Base-by-base conservation (phyloP, 53 echinoderm and acorn worm genomes). In the Arbacia lixula region DNA sequence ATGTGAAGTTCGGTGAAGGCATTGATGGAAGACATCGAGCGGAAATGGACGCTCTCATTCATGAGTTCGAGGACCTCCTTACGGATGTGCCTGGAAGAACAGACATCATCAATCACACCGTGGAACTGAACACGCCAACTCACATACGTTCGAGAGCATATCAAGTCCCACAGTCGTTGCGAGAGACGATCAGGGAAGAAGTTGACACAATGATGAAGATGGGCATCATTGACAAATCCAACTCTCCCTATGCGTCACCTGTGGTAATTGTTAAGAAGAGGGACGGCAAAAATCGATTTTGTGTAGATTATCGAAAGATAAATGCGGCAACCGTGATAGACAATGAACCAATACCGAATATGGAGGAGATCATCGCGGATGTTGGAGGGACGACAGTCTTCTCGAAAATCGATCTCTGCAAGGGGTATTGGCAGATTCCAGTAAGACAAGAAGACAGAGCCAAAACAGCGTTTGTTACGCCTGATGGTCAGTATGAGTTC, bases 221-320 rank as follows among this genome's bases (percentile, higher is more conserved):
- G 34, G 65, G 66, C 0, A 20, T 86, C 12, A 86, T 86, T 34
- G 77, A 86, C 12, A 14, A 19, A 73, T 61, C 86, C 28, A 51
- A 8, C 36, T 87, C 87, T 8, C 77, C 85, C 19, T 91, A 77
- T 68, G 87, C 91, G n/a, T 84, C 87, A 22, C 91, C 87, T 22
- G 43, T 84, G 53, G 84, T 91, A 8, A 36, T 90, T 16, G 87
- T 91, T 12, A 27, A 21, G 6, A 87, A 91, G 72, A 19, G 53
- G 31, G 91, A 87, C 36, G 91, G 91, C 3, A 46, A 72, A 20
- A 87, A 76, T 53, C 37, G 84, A 57, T 87, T 91, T 37, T 87
- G 91, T 66, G 39, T 87, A 26, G 84, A 89, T 29, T 89, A 58
- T 34, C 33, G 78, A 12, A 89, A 75, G 42, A 76, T 66, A 1